Percentiles rank a stretch among this genome's conserved stretches.
Evolutionary conservation across 1,140 invertebrate genomes (phyloP).

Genomic region (Drosophila ironensis): DNA sequence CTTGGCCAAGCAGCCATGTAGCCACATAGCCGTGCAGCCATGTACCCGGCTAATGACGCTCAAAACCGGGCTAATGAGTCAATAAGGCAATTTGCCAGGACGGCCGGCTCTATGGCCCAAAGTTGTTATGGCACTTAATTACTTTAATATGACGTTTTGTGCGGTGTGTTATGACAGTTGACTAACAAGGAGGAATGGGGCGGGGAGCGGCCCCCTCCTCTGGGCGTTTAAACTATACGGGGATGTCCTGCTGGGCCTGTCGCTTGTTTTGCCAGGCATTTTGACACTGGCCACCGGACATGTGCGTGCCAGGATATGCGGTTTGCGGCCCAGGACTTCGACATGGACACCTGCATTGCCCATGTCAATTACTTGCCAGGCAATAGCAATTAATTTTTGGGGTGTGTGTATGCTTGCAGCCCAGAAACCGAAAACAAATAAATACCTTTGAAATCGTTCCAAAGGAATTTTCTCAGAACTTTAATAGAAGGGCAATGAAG

Average conservation of each 20-base stretch:
- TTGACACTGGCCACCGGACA: constrained; percentile 45
- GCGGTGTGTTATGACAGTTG: constrained; percentile 31
- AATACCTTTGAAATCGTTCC: constrained; percentile 2
- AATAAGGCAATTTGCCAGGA: constrained; percentile 64
- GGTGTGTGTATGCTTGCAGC: constrained; percentile 14
- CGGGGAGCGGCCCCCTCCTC: background rate
- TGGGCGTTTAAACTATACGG: constrained; percentile 19
- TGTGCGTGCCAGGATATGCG: constrained; percentile 20
- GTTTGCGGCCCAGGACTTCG: constrained; percentile 19
- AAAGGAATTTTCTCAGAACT: too few relatives aligned
- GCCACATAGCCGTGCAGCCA: too few relatives aligned
- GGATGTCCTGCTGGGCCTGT: constrained; percentile 30
- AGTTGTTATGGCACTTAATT: constrained; percentile 71
- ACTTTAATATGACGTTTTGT: constrained; percentile 68
- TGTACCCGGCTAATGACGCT: constrained; percentile 59
- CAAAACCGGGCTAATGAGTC: constrained; percentile 72
- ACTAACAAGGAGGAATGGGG: background rate
- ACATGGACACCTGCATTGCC: constrained; percentile 55
- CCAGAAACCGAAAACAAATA: constrained; percentile 33
- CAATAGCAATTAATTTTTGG: constrained; percentile 55
- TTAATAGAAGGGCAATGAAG: background rate
- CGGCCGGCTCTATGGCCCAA: constrained; percentile 1
- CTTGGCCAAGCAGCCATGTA: constrained; percentile 7
- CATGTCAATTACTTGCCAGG: constrained; percentile 63
- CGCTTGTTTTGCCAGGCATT: constrained; percentile 33